A percentile compares a stretch with the other conserved stretches of the same genome.
phyloP scores from a whole-genome alignment of 2,113 vertebrate genomes.

The Perccottus glenii region DNA sequence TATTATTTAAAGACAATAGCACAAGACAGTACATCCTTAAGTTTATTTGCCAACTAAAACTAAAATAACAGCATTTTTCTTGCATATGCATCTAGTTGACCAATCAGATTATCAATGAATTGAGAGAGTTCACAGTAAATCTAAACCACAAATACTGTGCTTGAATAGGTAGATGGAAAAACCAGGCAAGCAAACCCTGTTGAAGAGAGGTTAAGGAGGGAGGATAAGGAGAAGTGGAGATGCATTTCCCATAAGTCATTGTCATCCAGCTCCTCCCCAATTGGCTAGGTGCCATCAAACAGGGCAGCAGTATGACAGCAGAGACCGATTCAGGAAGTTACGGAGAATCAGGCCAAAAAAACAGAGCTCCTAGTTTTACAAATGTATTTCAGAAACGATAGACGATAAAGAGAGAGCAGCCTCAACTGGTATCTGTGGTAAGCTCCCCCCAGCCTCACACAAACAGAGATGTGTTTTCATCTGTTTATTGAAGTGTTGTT shows the following conservation, averaged over 20 bases:
- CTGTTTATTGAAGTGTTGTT: conserved; percentile 31
- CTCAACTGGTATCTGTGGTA: conserved; percentile 37
- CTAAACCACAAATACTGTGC: conserved; percentile 32
- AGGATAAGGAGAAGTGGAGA: conserved; percentile 71
- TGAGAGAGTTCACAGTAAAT: conserved; percentile 8
- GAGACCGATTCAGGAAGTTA: conserved; percentile 15
- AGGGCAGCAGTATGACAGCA: conserved; percentile 25
- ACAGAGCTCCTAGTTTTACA: conserved; percentile 25
- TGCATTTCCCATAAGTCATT: conserved; percentile 81
- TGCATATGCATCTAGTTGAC: not conserved
- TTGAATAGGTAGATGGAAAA: conserved; percentile 41
- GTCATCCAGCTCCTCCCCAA: conserved; percentile 55
- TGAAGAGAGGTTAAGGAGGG: conserved; percentile 41
- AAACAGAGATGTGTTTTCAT: conserved; percentile 32
- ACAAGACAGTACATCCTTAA: no score
- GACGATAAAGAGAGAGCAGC: conserved; percentile 11
- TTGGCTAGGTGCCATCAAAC: conserved; percentile 62
- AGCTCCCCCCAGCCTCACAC: not conserved
- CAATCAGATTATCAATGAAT: not conserved
- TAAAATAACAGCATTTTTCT: no score
- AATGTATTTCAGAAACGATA: conserved; percentile 16
- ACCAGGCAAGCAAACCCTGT: conserved; percentile 20
- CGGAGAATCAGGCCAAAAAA: conserved; percentile 30
- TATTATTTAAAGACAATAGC: no score
- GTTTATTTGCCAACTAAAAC: no score